phyloP scores from a whole-genome alignment of 2,888 invertebrate species.

The Acanthopleura granulata region DNA sequence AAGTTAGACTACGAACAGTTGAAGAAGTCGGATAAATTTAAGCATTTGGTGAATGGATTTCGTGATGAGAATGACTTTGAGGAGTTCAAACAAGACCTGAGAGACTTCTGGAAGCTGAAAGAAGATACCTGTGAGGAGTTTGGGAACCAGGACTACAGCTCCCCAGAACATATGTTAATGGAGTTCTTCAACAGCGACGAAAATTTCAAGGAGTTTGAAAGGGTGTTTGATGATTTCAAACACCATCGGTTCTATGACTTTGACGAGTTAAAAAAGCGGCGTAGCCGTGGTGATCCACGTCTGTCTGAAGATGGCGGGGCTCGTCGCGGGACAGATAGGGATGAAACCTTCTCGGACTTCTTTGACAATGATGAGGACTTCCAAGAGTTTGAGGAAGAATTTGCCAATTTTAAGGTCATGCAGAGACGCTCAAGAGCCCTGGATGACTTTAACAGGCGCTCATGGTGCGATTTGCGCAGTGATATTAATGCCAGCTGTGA shows the following conservation, averaged over 20 bases:
- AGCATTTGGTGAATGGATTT: slow-evolving; percentile 52
- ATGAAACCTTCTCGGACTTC: slow-evolving; percentile 52
- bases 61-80: slow-evolving; percentile 58
- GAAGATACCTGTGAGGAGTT: neutral
- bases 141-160: neutral
- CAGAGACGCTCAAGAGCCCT: slow-evolving; percentile 45
- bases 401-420: slow-evolving; percentile 53
- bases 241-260: slow-evolving; percentile 11
- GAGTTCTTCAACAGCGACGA: slow-evolving; percentile 61
- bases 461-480: slow-evolving; percentile 57
- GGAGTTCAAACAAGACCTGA: slow-evolving; percentile 58
- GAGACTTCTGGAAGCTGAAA: slow-evolving; percentile 40
- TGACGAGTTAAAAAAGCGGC: neutral
- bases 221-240: slow-evolving; percentile 55
- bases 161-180: slow-evolving; percentile 39
- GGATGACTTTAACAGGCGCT: slow-evolving; percentile 46
- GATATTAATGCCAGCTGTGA: slow-evolving; percentile 61
- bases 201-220: slow-evolving; percentile 61
- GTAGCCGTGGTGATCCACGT: neutral
- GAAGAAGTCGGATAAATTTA: slow-evolving; percentile 37
- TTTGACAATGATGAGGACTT: slow-evolving; percentile 62
- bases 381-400: slow-evolving; percentile 57
- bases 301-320: slow-evolving; percentile 26
- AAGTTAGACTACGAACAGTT: slow-evolving; percentile 40
- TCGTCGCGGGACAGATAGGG: slow-evolving; percentile 22